A percentile compares a stretch with the other conserved stretches of the same genome.
These are phyloP conservation scores for Myotis vivesi DNA, from an alignment of 2,797 vertebrate genomes.

Conservation along the genomic window DNA sequence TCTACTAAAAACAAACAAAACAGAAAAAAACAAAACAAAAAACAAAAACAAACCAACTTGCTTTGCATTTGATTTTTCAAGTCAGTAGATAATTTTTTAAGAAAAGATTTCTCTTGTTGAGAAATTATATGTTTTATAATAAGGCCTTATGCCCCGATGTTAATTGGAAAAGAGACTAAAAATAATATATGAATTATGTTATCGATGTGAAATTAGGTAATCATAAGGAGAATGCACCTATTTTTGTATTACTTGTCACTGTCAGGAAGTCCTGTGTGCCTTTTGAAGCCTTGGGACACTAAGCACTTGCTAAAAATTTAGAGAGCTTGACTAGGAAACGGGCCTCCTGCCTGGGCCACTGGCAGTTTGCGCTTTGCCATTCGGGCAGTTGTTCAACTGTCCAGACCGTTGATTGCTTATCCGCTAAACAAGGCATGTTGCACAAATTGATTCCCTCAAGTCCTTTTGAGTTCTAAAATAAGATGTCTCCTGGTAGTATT, in stretches of 20 bases:
- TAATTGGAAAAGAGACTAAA: not conserved
- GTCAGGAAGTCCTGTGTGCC: not conserved
- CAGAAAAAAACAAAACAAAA: not conserved
- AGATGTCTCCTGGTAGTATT: not conserved
- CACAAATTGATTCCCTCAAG: slow-evolving; percentile 40
- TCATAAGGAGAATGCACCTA: not conserved
- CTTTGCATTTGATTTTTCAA: not conserved
- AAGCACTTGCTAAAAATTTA: not conserved
- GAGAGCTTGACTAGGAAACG: not conserved
- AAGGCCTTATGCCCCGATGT: not conserved
- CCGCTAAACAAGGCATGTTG: slow-evolving; percentile 15
- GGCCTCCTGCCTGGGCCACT: not conserved
- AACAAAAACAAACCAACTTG: not conserved
- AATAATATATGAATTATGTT: not conserved
- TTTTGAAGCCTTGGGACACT: not conserved
- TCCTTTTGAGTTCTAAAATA: slow-evolving; percentile 45
- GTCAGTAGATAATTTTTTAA: slow-evolving; percentile 21
- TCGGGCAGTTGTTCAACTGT: not conserved
- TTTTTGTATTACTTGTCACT: not conserved
- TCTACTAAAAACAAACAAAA: not conserved
- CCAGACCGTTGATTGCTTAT: not conserved
- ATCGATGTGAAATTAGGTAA: not conserved
- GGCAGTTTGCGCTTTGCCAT: slow-evolving; percentile 11
- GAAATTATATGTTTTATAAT: not conserved
- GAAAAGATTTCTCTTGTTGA: slow-evolving; percentile 17